Conservation (phyloP, 2,113 vertebrate species). For the Eleginops maclovinus region DNA sequence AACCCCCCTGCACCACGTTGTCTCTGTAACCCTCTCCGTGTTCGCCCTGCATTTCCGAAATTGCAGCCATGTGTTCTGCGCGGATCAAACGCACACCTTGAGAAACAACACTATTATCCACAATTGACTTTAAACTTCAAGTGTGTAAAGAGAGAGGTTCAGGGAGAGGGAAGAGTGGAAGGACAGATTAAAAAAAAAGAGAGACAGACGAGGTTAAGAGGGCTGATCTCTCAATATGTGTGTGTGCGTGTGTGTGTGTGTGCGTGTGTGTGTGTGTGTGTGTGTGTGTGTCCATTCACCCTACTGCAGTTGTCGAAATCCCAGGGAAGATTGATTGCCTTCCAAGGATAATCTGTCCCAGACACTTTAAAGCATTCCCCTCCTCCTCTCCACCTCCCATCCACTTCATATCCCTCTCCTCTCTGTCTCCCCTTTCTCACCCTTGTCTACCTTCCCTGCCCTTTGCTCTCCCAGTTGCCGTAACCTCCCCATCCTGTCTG, state of each 20-base stretch:
- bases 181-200: conserved; percentile 50
- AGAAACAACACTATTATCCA: conserved; percentile 65
- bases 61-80: conserved; percentile 73
- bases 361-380: conserved; percentile 60
- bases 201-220: conserved; percentile 63
- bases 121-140: conserved; percentile 61
- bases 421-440: conserved; percentile 40
- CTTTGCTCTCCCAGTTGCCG: conserved; percentile 58
- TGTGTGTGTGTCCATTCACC: conserved; percentile 12
- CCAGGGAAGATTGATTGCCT: conserved; percentile 77
- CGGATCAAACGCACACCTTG: conserved; percentile 71
- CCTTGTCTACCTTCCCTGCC: conserved; percentile 40
- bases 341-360: conserved; percentile 82
- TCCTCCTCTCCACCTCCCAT: background rate
- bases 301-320: conserved; percentile 55
- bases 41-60: conserved; percentile 50
- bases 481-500: conserved; percentile 62
- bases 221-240: conserved; percentile 43
- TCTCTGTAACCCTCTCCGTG: conserved; percentile 22
- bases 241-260: background rate
- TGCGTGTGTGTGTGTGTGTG: background rate
- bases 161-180: conserved; percentile 33
- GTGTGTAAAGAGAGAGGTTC: conserved; percentile 20
- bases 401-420: conserved; percentile 34
- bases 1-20: conserved; percentile 19